Conservation (phyloP, 2,797 vertebrate genomes). For the Falco cherrug region DNA sequence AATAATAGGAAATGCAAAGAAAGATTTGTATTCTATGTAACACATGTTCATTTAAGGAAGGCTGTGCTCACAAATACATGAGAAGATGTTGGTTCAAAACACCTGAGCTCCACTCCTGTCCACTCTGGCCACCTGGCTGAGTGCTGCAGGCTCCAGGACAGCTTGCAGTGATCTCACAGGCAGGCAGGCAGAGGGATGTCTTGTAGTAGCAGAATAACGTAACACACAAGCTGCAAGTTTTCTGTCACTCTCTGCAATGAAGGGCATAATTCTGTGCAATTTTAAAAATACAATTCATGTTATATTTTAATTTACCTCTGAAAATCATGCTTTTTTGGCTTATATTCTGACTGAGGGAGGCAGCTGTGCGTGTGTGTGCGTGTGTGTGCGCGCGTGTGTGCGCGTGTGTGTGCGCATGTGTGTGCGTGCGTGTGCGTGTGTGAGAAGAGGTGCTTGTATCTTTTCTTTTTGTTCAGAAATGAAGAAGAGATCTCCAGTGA, state of each 20-base stretch:
- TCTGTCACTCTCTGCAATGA: neutral
- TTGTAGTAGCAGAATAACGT: neutral
- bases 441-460: neutral
- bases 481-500: neutral
- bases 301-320: neutral
- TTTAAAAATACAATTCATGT: neutral
- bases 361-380: neutral
- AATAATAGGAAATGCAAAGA: neutral
- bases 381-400: neutral
- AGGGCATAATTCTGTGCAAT: neutral
- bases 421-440: neutral
- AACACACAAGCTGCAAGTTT: neutral
- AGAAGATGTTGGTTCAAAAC: neutral
- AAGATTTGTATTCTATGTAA: neutral
- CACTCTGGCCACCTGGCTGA: neutral
- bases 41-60: neutral
- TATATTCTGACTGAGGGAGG: neutral
- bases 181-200: neutral
- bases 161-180: accelerated
- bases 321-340: neutral
- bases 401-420: too few species aligned
- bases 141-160: neutral
- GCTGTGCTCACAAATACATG: neutral
- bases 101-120: neutral
- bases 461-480: neutral